Evolutionary conservation across 2,888 invertebrate species (phyloP), one percentile per base, ranked within the genome.

Genomic region (Charanyca ferruginea): DNA sequence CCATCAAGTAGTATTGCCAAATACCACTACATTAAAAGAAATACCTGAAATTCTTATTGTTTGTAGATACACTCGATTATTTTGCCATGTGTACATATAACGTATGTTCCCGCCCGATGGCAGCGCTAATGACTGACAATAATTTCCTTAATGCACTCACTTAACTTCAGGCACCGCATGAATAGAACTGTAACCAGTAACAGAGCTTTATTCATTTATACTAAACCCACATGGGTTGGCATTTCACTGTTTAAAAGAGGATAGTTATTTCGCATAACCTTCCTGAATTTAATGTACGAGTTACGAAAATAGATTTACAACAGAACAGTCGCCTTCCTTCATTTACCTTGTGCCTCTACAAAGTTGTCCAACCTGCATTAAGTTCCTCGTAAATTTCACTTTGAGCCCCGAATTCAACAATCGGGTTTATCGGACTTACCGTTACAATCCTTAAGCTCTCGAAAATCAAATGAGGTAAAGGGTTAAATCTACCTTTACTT

Each of bases 71-170:
- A 52, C 55, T 47, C 22, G 22, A 44, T n/a, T 69, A 25, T 57
- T 55, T 45, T 13, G n/a, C 35, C 20, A n/a, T 68, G 28, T 32
- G 23, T 59, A 51, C 48, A 5, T 59, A 44, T 41, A 49, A 60
- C 23, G 18, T 60, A 55, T 58, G 54, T 66, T 45, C 79, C 74
- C 74, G 69, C 53, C 62, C 41, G 57, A 55, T 57, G 45, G 48
- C 38, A 51, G 41, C 51, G 44, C 58, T 78, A 64, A 77, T 59
- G 67, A 61, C 73, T 59, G 74, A 67, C 73, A 58, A 66, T 66
- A 57, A 75, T 80, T 81, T 62, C 45, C 57, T 59, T 79, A 80
- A 79, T 80, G 64, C 42, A 63, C 65, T 55, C 68, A 77, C 72
- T 81, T 69, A 75, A 59, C 66, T 80, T 55, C 79, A 75, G 72